Conservation (phyloP, 2,888 invertebrate genomes). For the Lepidocyrtoides sp. region DNA sequence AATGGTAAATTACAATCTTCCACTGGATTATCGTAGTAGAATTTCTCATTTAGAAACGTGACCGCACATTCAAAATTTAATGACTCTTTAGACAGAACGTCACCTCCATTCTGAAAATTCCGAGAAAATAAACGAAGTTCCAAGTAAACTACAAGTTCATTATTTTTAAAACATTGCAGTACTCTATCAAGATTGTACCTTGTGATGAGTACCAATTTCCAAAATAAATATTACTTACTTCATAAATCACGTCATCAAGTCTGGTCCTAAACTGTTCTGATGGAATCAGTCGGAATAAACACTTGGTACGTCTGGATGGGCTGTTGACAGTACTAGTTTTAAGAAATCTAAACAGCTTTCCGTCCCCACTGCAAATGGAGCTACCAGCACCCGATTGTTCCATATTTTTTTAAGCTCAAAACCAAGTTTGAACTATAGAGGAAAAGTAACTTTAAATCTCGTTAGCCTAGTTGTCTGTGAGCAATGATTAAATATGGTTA, state of each 20-base stretch:
- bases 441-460: no score
- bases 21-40: neutral
- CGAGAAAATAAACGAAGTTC: no score
- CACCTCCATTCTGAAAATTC: slow-evolving; percentile 41
- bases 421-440: no score
- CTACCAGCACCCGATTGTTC: neutral
- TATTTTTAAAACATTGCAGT: no score
- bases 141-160: neutral
- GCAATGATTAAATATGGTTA: no score
- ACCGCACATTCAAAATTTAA: neutral
- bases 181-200: no score
- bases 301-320: neutral
- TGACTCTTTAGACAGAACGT: neutral
- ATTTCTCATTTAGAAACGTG: neutral
- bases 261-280: neutral
- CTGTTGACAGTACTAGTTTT: neutral
- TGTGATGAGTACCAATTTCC: neutral
- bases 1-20: neutral
- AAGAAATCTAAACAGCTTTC: neutral
- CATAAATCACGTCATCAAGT: neutral
- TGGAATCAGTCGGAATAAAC: neutral
- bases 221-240: neutral
- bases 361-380: neutral
- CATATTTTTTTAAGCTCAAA: no score
- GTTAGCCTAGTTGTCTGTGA: no score